These are phyloP conservation scores for Laticauda laticaudata DNA, from an alignment of 2,113 vertebrate species.

Conservation along the genomic window DNA sequence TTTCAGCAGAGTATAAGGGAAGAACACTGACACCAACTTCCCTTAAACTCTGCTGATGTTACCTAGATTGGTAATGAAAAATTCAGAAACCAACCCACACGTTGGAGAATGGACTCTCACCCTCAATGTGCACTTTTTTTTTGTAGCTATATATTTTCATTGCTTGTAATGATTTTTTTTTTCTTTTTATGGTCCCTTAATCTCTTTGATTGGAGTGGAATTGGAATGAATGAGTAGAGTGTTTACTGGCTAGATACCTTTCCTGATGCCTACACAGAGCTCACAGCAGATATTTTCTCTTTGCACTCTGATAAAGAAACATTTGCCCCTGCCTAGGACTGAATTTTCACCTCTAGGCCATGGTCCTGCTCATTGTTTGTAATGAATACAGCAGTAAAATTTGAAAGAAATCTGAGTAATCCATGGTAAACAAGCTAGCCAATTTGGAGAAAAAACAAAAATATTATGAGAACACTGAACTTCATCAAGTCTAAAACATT, in stretches of 20 bases:
- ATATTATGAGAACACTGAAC: background rate
- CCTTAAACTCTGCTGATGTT: too few relatives aligned
- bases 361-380: background rate
- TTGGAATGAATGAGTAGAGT: background rate
- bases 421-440: background rate
- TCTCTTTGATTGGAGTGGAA: background rate
- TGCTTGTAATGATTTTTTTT: background rate
- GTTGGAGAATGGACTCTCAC: too few relatives aligned
- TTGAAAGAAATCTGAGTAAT: background rate
- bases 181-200: background rate
- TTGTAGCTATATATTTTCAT: background rate
- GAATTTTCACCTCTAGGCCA: background rate
- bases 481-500: background rate
- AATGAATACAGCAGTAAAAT: background rate
- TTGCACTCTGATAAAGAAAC: background rate
- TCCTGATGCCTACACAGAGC: background rate
- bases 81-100: too few relatives aligned
- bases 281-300: background rate
- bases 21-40: too few relatives aligned
- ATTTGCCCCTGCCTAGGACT: background rate
- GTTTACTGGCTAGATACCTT: background rate
- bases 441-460: background rate
- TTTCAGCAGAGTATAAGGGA: too few relatives aligned
- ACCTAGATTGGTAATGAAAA: too few relatives aligned
- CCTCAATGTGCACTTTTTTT: too few relatives aligned